Evolutionary conservation across 2,888 invertebrate genomes (phyloP).

Genomic region (Lathronympha strigana): DNA sequence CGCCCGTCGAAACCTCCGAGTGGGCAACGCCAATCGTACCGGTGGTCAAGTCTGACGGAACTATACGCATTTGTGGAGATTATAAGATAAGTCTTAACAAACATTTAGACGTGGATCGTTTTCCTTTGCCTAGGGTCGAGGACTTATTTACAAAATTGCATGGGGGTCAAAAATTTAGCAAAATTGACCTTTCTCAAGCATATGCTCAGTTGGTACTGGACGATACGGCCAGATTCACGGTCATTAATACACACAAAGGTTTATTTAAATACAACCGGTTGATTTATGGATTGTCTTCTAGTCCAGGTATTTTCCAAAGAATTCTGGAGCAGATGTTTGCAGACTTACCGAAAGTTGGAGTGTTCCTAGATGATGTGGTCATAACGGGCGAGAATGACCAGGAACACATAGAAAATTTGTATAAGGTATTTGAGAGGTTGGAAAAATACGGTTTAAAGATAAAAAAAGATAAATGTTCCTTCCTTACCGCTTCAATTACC

Average conservation of each 20-base stretch:
- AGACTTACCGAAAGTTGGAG: slow-evolving; percentile 6
- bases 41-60: too few relatives aligned
- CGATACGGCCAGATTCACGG: slow-evolving; percentile 17
- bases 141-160: too few relatives aligned
- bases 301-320: slow-evolving; percentile 5
- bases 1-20: background rate
- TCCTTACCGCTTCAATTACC: slow-evolving; percentile 28
- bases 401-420: background rate
- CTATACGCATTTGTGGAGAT: too few relatives aligned
- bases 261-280: slow-evolving; percentile 6
- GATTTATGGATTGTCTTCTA: background rate
- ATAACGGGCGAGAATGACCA: background rate
- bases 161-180: too few relatives aligned
- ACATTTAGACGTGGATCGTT: too few relatives aligned
- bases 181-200: too few relatives aligned
- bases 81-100: too few relatives aligned
- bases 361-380: slow-evolving; percentile 17
- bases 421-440: too few relatives aligned
- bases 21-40: too few relatives aligned
- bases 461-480: slow-evolving; percentile 28
- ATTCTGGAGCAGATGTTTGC: slow-evolving; percentile 5
- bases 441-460: slow-evolving; percentile 14
- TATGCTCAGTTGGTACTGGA: slow-evolving; percentile 6
- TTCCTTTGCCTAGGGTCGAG: too few relatives aligned
- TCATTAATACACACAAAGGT: slow-evolving; percentile 36